Evolutionary conservation across 2,888 invertebrate species (phyloP), one percentile per base, ranked within the genome.

Genomic region (Lithophane ornitopus): DNA sequence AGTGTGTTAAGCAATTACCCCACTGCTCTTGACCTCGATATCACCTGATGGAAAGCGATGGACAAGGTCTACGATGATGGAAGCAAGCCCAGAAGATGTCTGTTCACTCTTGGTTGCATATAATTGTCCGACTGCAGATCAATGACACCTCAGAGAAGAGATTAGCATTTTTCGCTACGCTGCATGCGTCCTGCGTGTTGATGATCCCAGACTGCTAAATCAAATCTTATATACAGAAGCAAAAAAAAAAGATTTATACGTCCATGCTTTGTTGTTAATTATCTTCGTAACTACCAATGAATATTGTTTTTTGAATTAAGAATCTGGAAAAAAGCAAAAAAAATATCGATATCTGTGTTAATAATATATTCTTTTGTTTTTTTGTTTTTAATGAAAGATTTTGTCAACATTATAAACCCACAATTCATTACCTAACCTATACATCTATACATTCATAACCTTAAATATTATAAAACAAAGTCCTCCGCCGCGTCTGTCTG

Each of bases 171-270:
- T n/a, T 56, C 54, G 39, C 12, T 19, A 79, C 54, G 54, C 28
- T 79, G 46, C 19, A 71, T 78, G 26, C 44, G 28, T 62, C 41
- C 28, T 41, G 39, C 71, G 39, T 71, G 72, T 62, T 62, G 22
- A 7, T 28, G 28, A 76, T 62, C 39, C n/a, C 26, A 62, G 46
- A 71, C 61, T 6, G 9, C 28, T 46, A 56, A 71, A 61, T 78
- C n/a, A 72, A 41, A 58, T 54, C 14, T 16, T 1, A 8, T 11
- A 2, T 12, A 71, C n/a, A 39, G 7, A 3, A 49, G 19, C 46
- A 54, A 70, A 59, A 74, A n/a, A 26, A 67, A 41, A 12, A 19
- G 1, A 11, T 8, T 26, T 3, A 41, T 19, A 0, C 22, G 6
- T 62, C 3, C 26, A 7, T n/a, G 28, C 44, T 54, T 28, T 19